Conservation (phyloP, 2,888 invertebrate species). For the Phyllotreta striolata region DNA sequence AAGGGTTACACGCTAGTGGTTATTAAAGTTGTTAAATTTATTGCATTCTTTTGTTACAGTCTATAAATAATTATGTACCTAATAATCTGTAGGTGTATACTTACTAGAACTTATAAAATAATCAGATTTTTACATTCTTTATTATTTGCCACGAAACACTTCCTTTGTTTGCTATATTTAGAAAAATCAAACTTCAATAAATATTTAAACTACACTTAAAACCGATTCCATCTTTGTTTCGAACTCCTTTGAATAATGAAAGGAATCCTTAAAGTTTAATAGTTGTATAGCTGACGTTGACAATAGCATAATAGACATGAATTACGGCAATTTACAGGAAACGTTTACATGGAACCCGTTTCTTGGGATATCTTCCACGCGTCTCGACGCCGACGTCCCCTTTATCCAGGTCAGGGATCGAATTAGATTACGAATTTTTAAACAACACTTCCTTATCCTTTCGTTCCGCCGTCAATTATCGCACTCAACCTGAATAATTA, state of each 20-base stretch:
- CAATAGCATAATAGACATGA: constrained; percentile 21
- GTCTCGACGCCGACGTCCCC: constrained; percentile 10
- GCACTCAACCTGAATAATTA: constrained; percentile 10
- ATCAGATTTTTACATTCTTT: no score
- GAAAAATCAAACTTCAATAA: constrained; percentile 2
- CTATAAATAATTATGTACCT: no score
- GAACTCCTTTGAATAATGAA: constrained; percentile 10
- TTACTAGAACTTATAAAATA: no score
- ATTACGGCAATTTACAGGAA: constrained; percentile 19
- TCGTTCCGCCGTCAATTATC: constrained; percentile 7
- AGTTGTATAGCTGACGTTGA: constrained; percentile 8
- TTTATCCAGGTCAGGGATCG: constrained; percentile 26
- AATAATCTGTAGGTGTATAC: no score
- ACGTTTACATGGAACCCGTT: constrained; percentile 18
- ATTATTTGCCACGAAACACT: not conserved
- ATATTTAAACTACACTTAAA: constrained; percentile 11
- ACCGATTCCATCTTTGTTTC: not conserved
- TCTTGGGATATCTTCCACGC: constrained; percentile 13
- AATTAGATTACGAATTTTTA: constrained; percentile 22
- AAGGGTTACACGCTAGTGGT: constrained; percentile 7
- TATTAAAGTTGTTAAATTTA: not conserved
- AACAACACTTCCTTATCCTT: constrained; percentile 3
- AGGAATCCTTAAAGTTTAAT: constrained; percentile 14
- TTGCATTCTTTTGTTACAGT: not conserved
- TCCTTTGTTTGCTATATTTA: constrained; percentile 6